Percentiles rank a stretch among this genome's conserved stretches.
Conservation (phyloP, 2,888 invertebrate genomes). For the Cataglyphis albicans region DNA sequence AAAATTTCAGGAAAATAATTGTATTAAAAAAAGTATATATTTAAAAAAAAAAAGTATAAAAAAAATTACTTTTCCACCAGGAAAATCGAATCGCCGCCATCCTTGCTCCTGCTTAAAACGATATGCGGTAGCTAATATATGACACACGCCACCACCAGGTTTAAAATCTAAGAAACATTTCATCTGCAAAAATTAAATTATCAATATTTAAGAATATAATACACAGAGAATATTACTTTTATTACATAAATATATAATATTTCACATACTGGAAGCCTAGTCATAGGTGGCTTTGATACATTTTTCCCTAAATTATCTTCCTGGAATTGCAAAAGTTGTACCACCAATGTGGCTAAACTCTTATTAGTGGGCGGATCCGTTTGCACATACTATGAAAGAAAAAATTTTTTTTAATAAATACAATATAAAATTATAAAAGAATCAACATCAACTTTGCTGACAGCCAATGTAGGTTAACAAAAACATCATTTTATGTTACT, state of each 20-base stretch:
- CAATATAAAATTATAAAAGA: neutral
- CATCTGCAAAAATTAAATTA: slow-evolving; percentile 89
- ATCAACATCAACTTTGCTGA: neutral
- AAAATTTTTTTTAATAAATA: too few species aligned
- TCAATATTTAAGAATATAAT: neutral
- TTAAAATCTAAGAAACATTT: slow-evolving; percentile 98
- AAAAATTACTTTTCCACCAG: slow-evolving; percentile 91
- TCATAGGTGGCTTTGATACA: slow-evolving; percentile 95
- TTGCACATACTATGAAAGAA: slow-evolving; percentile 92
- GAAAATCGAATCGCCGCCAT: slow-evolving; percentile 97
- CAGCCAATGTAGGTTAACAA: neutral
- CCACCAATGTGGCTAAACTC: slow-evolving; percentile 93
- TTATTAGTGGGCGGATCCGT: slow-evolving; percentile 98
- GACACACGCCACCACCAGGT: slow-evolving; percentile 96
- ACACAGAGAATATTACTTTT: neutral
- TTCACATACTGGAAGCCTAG: slow-evolving; percentile 93
- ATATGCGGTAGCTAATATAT: slow-evolving; percentile 96
- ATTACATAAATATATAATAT: neutral
- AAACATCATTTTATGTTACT: slow-evolving; percentile 86
- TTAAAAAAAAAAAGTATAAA: neutral
- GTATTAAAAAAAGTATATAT: neutral
- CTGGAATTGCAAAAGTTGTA: slow-evolving; percentile 97
- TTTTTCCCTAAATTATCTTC: slow-evolving; percentile 98
- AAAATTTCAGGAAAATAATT: neutral
- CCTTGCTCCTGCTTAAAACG: slow-evolving; percentile 98